phyloP scores from a whole-genome alignment of 2,888 invertebrate genomes.

The Capitulum mitella region DNA sequence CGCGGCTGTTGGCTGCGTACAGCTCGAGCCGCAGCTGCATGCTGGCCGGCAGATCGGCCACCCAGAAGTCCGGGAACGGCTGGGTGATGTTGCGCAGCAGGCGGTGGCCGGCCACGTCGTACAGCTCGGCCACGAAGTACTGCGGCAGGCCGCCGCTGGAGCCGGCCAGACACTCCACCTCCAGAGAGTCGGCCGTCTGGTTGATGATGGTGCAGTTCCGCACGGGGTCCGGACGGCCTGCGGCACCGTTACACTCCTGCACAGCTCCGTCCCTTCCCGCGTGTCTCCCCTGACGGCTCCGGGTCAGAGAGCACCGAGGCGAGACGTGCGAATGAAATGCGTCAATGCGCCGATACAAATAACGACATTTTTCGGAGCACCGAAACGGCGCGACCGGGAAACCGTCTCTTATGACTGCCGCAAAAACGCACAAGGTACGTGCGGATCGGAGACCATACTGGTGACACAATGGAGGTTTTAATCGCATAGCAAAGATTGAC shows the following conservation, averaged over 20 bases:
- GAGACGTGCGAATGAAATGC: not conserved
- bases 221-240: conserved; percentile 28
- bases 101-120: not conserved
- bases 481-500: too few relatives aligned
- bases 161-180: conserved; percentile 28
- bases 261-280: too few relatives aligned
- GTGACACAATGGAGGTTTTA: too few relatives aligned
- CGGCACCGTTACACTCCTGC: not conserved
- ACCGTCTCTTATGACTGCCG: not conserved
- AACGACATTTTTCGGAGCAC: not conserved
- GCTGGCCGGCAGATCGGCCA: not conserved
- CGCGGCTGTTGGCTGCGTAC: conserved; percentile 15
- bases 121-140: conserved; percentile 28
- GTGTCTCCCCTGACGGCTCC: not conserved
- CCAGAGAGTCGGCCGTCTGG: conserved; percentile 26
- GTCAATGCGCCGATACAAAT: not conserved
- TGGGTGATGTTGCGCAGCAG: not conserved
- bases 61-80: not conserved
- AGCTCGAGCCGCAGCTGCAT: not conserved
- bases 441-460: too few relatives aligned
- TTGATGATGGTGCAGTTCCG: conserved; percentile 26
- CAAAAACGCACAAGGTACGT: too few relatives aligned
- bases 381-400: not conserved
- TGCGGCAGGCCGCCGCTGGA: conserved; percentile 30
- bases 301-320: not conserved